Conservation (phyloP, 2,113 vertebrate species). For the Sylvietta virens region DNA sequence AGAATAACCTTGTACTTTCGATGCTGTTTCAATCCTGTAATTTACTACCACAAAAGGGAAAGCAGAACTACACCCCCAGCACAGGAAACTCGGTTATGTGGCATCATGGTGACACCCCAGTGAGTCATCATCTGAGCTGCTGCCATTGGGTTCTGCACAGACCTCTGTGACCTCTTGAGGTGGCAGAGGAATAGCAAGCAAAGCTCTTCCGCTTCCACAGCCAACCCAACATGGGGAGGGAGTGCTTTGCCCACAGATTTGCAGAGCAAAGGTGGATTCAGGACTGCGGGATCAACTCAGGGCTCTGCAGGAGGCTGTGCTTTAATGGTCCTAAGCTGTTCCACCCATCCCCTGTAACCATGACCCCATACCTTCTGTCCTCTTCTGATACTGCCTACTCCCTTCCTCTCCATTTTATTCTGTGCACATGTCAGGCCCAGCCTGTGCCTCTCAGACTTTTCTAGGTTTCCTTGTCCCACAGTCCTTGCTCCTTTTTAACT, state of each 20-base stretch:
- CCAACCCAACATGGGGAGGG: neutral
- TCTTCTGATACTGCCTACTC: neutral
- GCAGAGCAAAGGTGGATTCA: neutral
- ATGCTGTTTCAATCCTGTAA: neutral
- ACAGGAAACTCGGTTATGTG: neutral
- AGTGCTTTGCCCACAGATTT: accelerated
- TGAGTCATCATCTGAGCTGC: neutral
- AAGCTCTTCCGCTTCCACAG: neutral
- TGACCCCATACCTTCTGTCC: neutral
- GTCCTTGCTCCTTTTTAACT: neutral
- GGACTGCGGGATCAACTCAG: neutral
- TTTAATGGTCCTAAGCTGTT: neutral
- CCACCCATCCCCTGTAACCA: neutral
- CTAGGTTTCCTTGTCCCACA: neutral
- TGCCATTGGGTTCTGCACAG: neutral
- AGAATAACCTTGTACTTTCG: accelerated
- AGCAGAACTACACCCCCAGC: neutral
- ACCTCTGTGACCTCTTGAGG: neutral
- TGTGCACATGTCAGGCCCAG: neutral
- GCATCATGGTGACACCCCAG: neutral
- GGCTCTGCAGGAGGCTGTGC: neutral
- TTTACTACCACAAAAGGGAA: neutral
- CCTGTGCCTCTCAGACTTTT: neutral
- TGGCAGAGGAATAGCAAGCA: neutral
- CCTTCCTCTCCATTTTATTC: neutral